Percentiles rank a stretch among this genome's conserved stretches.
These are phyloP conservation scores for Rhabdomys dilectus DNA, from an alignment of 2,113 vertebrate genomes.

Conservation along the genomic window DNA sequence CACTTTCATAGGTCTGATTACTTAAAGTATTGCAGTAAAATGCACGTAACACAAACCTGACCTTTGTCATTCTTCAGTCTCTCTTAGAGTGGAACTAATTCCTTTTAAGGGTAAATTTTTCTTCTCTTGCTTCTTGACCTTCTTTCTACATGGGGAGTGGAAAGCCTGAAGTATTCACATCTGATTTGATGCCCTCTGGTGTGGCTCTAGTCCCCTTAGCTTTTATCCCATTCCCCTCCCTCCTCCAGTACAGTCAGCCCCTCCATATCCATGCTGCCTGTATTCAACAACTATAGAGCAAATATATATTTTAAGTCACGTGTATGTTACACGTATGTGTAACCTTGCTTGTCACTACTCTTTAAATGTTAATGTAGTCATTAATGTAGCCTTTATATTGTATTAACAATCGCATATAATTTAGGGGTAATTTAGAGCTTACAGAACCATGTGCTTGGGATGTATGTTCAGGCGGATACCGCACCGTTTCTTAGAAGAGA, in stretches of 20 bases:
- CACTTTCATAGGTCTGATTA: not conserved
- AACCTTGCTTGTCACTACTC: not conserved
- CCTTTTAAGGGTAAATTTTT: not conserved
- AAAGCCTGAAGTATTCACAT: not conserved
- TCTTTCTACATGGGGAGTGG: not conserved
- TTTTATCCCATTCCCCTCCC: not conserved
- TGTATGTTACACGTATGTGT: not conserved
- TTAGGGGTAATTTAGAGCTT: not conserved
- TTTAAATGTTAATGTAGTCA: not conserved
- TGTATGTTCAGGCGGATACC: not conserved
- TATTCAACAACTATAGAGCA: not conserved
- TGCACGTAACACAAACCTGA: not conserved
- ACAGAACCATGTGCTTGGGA: not conserved
- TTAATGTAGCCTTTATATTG: not conserved
- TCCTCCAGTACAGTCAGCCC: not conserved
- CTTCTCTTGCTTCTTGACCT: not conserved
- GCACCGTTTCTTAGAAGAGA: not conserved
- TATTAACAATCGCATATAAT: not conserved
- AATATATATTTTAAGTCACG: not conserved
- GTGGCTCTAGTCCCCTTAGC: not conserved
- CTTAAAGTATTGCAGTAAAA: not conserved
- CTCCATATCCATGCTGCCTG: too few species aligned
- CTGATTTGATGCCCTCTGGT: too few species aligned
- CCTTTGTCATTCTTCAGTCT: not conserved
- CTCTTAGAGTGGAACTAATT: not conserved